These are phyloP conservation scores for Dendroctonus ponderosae DNA, from an alignment of 1,140 invertebrate species.

Conservation along the genomic window DNA sequence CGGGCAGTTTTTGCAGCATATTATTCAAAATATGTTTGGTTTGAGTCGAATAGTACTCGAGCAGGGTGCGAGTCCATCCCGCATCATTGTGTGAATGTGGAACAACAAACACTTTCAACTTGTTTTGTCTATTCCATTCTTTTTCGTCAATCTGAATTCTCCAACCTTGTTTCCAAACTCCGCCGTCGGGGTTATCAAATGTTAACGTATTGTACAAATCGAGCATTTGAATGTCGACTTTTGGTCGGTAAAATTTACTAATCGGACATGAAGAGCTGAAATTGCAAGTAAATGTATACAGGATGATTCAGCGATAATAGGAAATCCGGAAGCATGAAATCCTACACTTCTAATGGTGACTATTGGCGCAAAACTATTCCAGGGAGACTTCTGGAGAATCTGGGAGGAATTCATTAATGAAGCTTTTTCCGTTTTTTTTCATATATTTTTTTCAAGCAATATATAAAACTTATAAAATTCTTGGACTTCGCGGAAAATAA, in stretches of 20 bases:
- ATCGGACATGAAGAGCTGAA: conserved; percentile 43
- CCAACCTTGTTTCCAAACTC: conserved; percentile 99
- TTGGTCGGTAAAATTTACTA: conserved; percentile 50
- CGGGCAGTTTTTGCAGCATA: conserved; percentile 79
- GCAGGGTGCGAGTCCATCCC: conserved; percentile 95
- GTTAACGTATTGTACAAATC: conserved; percentile 81
- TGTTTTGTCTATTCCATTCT: conserved; percentile 76
- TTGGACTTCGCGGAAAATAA: too few species aligned
- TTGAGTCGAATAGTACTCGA: conserved; percentile 86
- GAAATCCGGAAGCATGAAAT: too few species aligned
- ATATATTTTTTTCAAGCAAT: too few species aligned
- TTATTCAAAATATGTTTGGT: conserved; percentile 88
- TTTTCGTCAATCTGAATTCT: conserved; percentile 76
- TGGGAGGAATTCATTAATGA: too few species aligned
- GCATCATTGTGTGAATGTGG: conserved; percentile 99
- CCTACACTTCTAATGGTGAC: too few species aligned
- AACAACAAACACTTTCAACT: conserved; percentile 86
- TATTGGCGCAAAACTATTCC: too few species aligned
- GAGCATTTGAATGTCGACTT: conserved; percentile 72
- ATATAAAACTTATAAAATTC: too few species aligned
- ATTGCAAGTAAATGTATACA: too few species aligned
- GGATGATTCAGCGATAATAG: too few species aligned
- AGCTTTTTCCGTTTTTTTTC: too few species aligned
- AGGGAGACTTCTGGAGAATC: too few species aligned
- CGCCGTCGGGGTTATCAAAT: conserved; percentile 95